These are phyloP conservation scores for Mantis religiosa DNA, from an alignment of 2,888 invertebrate species.

Conservation along the genomic window DNA sequence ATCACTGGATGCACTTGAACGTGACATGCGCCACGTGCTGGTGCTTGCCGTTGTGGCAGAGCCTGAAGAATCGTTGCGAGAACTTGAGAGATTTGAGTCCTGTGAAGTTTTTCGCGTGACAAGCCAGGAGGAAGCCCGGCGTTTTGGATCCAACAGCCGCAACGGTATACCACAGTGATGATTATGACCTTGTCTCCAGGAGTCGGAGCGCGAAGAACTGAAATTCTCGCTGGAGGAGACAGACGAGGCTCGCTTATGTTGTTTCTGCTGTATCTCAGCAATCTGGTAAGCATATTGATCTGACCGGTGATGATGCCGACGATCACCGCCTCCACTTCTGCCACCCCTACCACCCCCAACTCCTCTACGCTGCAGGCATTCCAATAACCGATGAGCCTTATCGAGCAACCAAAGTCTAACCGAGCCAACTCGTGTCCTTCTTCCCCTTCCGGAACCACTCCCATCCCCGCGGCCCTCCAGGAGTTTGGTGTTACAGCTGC, in stretches of 20 bases:
- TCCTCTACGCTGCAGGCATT: constrained; percentile 40
- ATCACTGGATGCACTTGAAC: constrained; percentile 72
- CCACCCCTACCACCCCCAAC: constrained; percentile 28
- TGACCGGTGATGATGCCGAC: constrained; percentile 45
- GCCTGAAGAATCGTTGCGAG: constrained; percentile 86
- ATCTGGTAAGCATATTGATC: constrained; percentile 71
- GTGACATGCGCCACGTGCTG: constrained; percentile 82
- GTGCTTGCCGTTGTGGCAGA: constrained; percentile 86
- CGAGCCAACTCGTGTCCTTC: constrained; percentile 31
- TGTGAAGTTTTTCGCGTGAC: constrained; percentile 89
- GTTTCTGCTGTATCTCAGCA: constrained; percentile 70
- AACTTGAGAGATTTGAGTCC: constrained; percentile 86
- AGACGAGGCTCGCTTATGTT: constrained; percentile 73
- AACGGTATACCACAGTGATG: constrained; percentile 74
- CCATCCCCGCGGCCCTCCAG: constrained; percentile 44
- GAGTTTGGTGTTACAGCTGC: constrained; percentile 55
- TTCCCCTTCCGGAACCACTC: constrained; percentile 36
- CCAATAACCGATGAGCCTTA: constrained; percentile 51
- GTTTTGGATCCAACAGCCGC: constrained; percentile 66
- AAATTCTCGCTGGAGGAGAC: constrained; percentile 87
- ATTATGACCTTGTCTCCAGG: constrained; percentile 68
- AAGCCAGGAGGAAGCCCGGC: constrained; percentile 82
- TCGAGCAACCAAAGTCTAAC: constrained; percentile 43
- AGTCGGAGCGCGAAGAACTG: constrained; percentile 82
- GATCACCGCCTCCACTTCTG: constrained; percentile 33